Base-by-base conservation (phyloP, 2,888 invertebrate genomes). In the Thera obeliscata region DNA sequence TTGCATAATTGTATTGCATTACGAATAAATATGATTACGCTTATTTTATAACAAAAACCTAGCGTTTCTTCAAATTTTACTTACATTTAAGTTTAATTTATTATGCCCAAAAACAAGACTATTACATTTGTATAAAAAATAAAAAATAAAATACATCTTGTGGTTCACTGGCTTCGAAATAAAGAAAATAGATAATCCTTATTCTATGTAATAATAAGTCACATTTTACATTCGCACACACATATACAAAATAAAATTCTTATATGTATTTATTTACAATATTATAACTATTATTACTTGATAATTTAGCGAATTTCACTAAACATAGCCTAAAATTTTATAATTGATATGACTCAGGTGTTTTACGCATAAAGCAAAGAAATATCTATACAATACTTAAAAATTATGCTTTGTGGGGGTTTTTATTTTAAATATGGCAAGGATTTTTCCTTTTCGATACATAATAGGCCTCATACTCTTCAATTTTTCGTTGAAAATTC, bases 161-260 rank as follows among this genome's bases (percentile, higher is more conserved):
- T 64, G 43, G 60, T 64, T 69, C 63, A 33, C 63, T 66, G 69
- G 66, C 69, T 63, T 69, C 64, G 50, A 73, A 60, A 72, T 64
- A 70, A 68, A 72, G 72, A 79, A 78, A 76, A 76, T 76, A 67
- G 75, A 79, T 74, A 76, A 78, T 76, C 66, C 69, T 80, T 81
- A 83, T 77, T 75, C 83, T 84, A 86, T 77, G 83, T 82, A 85
- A 81, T 85, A 81, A 81, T 83, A 82, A 78, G 81, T 86, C 89
- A 92, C 90, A 90, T 89, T 87, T 70, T 90, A 92, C 90, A 89
- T 81, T 85, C 82, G 83, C 88, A 89, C 92, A 88, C 91, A 91
- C 90, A 91, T 92, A 86, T 90, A 91, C 90, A 92, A 87, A 88
- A 83, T 83, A 76, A 82, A 80, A 80, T 76, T 78, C 78, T 82